Base-by-base conservation (phyloP, 2,888 invertebrate genomes). In the Calliphora vomitoria region DNA sequence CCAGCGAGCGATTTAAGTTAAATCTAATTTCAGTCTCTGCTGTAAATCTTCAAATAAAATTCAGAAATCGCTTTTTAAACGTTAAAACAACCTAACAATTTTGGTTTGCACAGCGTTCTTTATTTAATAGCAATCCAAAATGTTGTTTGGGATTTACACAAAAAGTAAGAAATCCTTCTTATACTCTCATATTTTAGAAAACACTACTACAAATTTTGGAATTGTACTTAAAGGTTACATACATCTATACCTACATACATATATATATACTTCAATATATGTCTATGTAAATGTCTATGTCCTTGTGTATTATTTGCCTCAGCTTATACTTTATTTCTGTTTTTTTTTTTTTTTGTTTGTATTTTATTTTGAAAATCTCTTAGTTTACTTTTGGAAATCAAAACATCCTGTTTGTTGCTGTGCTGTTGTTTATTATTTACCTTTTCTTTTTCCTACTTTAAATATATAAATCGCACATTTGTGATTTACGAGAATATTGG, bases 401-500 rank as follows among this genome's bases (percentile, higher is more conserved):
- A 76, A 76, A 64, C 58, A 85, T 68, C 68, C 60, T 60, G 62
- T 47, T 35, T 66, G 53, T 10, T 35, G 11, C n/a, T 55, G 71
- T 35, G 58, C 6, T 35, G 8, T 25, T 55, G 64, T 72, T 41
- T 60, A 44, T 72, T 86, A 44, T 72, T 86, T 58, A 80, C 75
- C 75, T 81, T 84, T 62, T 80, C 75, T 81, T 84, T 62, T 80
- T 50, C 5, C 35, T 66, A 41, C 31, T 75, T 74, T 58, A 62
- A 62, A 69, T 69, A 38, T 38, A 55, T 25, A 75, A 66, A 66
- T 76, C 53, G 80, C 71, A 86, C 80, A 81, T 71, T 81, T 87
- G 76, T 84, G 83, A 87, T 87, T 84, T 87, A 87, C 80, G 83
- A 76, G 60, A 47, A 58, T 50, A 66, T 72, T 80, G 80, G 82